Percentiles rank a stretch among this genome's conserved stretches.
Conservation (phyloP, 2,888 invertebrate genomes). For the Tachina grossa region DNA sequence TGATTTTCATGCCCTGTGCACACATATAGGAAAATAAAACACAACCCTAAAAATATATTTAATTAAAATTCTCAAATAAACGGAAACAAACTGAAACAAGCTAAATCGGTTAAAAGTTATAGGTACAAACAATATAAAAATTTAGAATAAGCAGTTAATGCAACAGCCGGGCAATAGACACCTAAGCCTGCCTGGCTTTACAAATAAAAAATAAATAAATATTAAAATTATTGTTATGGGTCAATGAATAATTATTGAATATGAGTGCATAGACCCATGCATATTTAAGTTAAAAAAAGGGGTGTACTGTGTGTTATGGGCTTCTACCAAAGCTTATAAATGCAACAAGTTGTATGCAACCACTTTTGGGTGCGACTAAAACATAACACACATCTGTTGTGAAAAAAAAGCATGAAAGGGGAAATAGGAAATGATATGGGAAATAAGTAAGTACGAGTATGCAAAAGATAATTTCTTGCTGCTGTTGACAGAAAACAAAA, state of each 20-base stretch:
- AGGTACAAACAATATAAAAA: neutral
- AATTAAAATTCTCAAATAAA: slow-evolving; percentile 22
- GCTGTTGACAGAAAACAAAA: slow-evolving; percentile 33
- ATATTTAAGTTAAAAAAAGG: slow-evolving; percentile 3
- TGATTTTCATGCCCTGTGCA: neutral
- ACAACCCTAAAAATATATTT: neutral
- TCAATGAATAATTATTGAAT: slow-evolving; percentile 65
- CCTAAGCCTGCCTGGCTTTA: no score
- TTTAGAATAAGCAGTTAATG: neutral
- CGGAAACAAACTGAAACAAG: slow-evolving; percentile 41
- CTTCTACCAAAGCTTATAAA: neutral
- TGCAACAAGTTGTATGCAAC: slow-evolving; percentile 62
- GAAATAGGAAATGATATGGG: slow-evolving; percentile 54
- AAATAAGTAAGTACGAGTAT: slow-evolving; percentile 20
- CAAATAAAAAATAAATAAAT: neutral
- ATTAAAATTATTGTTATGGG: slow-evolving; percentile 55
- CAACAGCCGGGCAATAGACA: neutral
- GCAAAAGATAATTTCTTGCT: slow-evolving; percentile 26
- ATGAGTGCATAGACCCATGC: neutral
- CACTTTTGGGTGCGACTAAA: slow-evolving; percentile 38
- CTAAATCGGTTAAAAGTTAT: neutral
- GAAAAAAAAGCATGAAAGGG: neutral
- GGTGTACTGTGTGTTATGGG: slow-evolving; percentile 13
- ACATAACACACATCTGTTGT: neutral
- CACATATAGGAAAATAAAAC: neutral